Conservation (phyloP, 2,113 vertebrate species). For the Hypomesus transpacificus region DNA sequence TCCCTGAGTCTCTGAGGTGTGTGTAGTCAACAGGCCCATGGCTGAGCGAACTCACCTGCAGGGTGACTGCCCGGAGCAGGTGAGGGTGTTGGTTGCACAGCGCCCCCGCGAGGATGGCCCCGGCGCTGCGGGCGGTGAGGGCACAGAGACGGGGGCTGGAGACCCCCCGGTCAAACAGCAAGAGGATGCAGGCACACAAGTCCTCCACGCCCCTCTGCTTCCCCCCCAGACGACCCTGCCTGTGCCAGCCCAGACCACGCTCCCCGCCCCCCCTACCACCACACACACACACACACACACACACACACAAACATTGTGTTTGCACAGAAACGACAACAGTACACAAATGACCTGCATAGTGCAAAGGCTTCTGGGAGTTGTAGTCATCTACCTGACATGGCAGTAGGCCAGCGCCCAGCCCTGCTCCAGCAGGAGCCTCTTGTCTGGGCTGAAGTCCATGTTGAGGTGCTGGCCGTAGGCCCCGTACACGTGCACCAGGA, state of each 20-base stretch:
- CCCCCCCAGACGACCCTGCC: conserved; percentile 74
- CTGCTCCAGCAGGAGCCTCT: conserved; percentile 82
- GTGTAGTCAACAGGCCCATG: neutral
- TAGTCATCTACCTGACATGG: conserved; percentile 82
- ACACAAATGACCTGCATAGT: neutral
- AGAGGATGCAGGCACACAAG: conserved; percentile 80
- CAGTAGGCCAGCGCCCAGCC: conserved; percentile 95
- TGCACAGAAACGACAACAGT: neutral
- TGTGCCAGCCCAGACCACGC: conserved; percentile 85
- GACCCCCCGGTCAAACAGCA: conserved; percentile 78
- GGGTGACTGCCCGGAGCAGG: conserved; percentile 75
- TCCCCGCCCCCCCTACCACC: conserved; percentile 87
- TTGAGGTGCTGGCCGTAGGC: conserved; percentile 89
- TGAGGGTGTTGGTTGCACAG: conserved; percentile 83
- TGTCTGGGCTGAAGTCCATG: conserved; percentile 90
- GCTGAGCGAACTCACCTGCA: conserved; percentile 75
- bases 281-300: neutral
- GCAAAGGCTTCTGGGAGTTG: neutral
- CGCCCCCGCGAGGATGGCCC: conserved; percentile 87
- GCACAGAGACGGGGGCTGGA: conserved; percentile 79
- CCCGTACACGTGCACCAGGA: conserved; percentile 92
- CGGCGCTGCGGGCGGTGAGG: conserved; percentile 84
- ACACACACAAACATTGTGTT: conserved; percentile 6
- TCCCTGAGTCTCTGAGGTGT: neutral
- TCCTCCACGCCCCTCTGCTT: conserved; percentile 86